Evolutionary conservation across 2,797 vertebrate genomes (phyloP).

Genomic region (Poeciliopsis presidionis): DNA sequence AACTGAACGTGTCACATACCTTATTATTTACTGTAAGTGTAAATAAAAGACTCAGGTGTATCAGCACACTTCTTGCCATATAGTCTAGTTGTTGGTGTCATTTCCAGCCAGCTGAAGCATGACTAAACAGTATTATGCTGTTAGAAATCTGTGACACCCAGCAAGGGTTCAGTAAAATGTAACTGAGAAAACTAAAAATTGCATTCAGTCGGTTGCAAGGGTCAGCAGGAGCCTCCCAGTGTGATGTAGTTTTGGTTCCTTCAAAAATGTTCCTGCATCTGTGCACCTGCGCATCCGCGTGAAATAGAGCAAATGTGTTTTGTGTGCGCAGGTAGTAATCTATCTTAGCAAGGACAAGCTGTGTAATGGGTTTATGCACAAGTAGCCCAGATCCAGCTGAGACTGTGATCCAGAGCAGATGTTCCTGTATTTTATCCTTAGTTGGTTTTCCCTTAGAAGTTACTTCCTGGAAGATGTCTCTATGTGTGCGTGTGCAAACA

Average conservation of each 20-base stretch:
- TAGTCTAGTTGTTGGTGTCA: not conserved
- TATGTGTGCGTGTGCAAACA: not conserved
- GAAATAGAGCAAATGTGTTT: slow-evolving; percentile 26
- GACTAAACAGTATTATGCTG: slow-evolving; percentile 7
- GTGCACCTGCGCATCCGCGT: slow-evolving; percentile 13
- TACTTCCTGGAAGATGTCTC: slow-evolving; percentile 44
- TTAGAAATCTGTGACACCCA: slow-evolving; percentile 6
- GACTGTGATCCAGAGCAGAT: slow-evolving; percentile 58
- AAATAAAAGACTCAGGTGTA: not conserved
- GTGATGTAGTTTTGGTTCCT: not conserved
- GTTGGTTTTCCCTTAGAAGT: slow-evolving; percentile 51
- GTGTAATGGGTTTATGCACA: slow-evolving; percentile 60
- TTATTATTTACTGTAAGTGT: slow-evolving; percentile 2
- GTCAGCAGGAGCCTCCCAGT: slow-evolving; percentile 7
- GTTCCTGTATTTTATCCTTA: slow-evolving; percentile 48
- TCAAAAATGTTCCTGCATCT: slow-evolving; percentile 6
- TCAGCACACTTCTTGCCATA: slow-evolving; percentile 3
- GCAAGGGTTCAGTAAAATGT: not conserved
- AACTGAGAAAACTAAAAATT: slow-evolving; percentile 19
- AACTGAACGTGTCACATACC: slow-evolving; percentile 9
- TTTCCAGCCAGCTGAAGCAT: slow-evolving; percentile 16
- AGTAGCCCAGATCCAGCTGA: slow-evolving; percentile 49
- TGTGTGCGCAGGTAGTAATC: slow-evolving; percentile 50
- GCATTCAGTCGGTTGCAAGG: not conserved
- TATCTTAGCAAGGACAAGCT: slow-evolving; percentile 53